Percentiles rank a stretch among this genome's conserved stretches.
Conservation (phyloP, 2,888 invertebrate genomes). For the Pediacus dermestoides region DNA sequence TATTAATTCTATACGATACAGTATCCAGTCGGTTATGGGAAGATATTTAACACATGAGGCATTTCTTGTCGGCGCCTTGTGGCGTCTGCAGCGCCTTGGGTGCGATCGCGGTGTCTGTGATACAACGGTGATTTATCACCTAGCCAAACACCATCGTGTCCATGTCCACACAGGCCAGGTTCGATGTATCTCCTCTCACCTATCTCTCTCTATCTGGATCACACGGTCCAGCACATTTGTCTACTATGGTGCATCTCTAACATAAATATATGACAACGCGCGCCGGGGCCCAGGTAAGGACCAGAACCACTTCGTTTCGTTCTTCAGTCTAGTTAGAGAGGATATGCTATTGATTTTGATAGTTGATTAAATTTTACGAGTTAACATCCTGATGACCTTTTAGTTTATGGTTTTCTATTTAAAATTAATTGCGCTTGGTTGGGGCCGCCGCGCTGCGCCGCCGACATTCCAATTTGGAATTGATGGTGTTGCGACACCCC, state of each 20-base stretch:
- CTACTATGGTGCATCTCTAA: no score
- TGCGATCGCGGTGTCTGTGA: conserved; percentile 32
- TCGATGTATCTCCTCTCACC: no score
- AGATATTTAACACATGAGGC: conserved; percentile 2
- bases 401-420: conserved; percentile 9
- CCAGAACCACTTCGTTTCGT: no score
- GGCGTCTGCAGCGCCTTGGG: conserved; percentile 35
- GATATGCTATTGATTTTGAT: conserved; percentile 8
- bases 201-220: no score
- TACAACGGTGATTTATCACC: conserved; percentile 25
- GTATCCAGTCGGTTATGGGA: no score
- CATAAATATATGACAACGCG: no score
- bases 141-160: conserved; percentile 29
- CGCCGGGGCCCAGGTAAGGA: no score
- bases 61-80: conserved; percentile 31
- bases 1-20: no score
- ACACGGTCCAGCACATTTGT: no score
- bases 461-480: no score
- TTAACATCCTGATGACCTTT: conserved; percentile 5
- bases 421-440: conserved; percentile 10
- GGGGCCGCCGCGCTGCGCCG: no score
- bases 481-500: no score
- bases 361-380: conserved; percentile 10
- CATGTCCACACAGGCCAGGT: not conserved
- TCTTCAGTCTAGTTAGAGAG: not conserved